phyloP scores from a whole-genome alignment of 2,113 vertebrate species.

The Tragelaphus buxtoni region DNA sequence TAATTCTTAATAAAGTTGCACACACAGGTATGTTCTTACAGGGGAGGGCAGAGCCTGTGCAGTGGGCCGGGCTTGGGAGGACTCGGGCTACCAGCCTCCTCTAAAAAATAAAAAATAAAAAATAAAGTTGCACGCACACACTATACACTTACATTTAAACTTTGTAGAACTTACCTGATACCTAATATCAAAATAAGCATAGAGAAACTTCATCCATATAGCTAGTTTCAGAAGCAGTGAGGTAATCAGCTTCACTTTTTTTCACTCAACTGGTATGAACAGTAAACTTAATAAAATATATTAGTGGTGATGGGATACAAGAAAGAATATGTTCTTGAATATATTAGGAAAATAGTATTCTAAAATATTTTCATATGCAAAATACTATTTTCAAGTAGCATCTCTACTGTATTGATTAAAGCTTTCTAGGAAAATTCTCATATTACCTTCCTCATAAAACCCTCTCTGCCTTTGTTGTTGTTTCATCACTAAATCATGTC shows the following conservation, averaged over 20 bases:
- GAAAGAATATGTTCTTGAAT: background rate
- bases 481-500: background rate
- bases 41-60: background rate
- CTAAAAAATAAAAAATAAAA: background rate
- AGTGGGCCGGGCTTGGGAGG: background rate
- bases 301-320: background rate
- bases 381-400: background rate
- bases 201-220: background rate
- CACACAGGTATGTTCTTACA: background rate
- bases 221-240: background rate
- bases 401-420: background rate
- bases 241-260: background rate
- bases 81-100: rapidly evolving
- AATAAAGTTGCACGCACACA: background rate
- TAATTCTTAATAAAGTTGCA: background rate
- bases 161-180: background rate
- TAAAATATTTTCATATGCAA: background rate
- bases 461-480: background rate
- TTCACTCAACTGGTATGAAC: background rate
- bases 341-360: background rate
- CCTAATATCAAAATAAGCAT: background rate
- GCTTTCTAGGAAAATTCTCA: background rate
- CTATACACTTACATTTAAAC: background rate
- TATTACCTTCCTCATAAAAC: background rate
- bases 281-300: background rate